Conservation (phyloP, 2,888 invertebrate species). For the Ophioninae sp. region DNA sequence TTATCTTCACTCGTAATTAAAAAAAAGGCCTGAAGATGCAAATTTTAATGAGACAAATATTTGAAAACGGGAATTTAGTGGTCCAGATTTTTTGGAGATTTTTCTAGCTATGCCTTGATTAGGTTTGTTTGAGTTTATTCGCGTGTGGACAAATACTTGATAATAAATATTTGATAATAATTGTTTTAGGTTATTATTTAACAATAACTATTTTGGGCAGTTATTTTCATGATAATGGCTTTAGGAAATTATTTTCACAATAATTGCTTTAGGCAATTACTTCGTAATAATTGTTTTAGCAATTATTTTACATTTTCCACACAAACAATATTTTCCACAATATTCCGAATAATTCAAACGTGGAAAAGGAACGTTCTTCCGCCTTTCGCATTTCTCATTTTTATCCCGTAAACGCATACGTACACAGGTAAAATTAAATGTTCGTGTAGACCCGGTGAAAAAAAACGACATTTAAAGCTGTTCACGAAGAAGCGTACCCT, state of each 20-base stretch:
- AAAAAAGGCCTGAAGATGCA: not conserved
- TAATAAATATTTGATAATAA: no score
- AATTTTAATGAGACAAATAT: not conserved
- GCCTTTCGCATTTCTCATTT: not conserved
- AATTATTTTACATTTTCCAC: not conserved
- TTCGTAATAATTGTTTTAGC: no score
- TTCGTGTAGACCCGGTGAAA: slow-evolving; percentile 2
- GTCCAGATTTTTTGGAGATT: not conserved
- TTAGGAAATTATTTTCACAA: no score
- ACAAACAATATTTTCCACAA: slow-evolving; percentile 13
- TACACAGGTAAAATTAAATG: not conserved
- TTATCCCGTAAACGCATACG: not conserved
- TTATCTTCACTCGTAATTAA: not conserved
- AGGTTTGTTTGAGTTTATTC: not conserved
- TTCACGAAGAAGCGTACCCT: slow-evolving; percentile 7
- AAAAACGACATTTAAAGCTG: slow-evolving; percentile 33
- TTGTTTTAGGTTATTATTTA: no score
- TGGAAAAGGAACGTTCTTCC: not conserved
- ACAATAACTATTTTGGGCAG: no score
- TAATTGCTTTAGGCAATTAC: no score
- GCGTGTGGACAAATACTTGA: not conserved
- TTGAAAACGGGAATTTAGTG: not conserved
- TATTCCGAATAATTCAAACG: slow-evolving; percentile 38
- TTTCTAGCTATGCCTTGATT: not conserved
- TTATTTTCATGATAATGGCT: no score